Evolutionary conservation across 2,888 invertebrate genomes (phyloP).

Genomic region (Drosophila longiperda): DNA sequence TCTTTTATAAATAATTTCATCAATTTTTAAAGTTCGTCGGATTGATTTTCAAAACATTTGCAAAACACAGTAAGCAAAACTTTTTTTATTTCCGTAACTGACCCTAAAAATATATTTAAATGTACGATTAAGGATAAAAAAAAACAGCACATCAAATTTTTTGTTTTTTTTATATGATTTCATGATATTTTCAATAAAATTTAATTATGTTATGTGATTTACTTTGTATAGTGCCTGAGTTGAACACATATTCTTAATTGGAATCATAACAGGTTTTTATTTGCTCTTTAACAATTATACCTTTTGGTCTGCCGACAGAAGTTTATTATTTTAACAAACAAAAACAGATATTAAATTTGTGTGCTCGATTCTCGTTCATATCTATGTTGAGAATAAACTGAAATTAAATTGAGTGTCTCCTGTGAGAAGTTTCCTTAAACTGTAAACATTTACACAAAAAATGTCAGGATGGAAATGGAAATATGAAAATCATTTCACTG

Average conservation of each 20-base stretch:
- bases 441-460: slow-evolving; percentile 5
- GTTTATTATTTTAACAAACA: slow-evolving; percentile 30
- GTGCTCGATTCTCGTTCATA: neutral
- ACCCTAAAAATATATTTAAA: neutral
- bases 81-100: neutral
- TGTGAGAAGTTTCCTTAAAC: slow-evolving; percentile 8
- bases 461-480: slow-evolving; percentile 7
- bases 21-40: neutral
- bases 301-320: neutral
- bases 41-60: neutral
- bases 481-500: slow-evolving; percentile 39
- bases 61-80: neutral
- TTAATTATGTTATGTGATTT: neutral
- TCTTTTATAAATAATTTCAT: neutral
- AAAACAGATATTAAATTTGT: too few species aligned
- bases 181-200: neutral
- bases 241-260: neutral
- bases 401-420: slow-evolving; percentile 27
- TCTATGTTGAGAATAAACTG: slow-evolving; percentile 6
- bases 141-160: neutral
- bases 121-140: neutral
- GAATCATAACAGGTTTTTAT: neutral
- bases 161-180: neutral
- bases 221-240: too few species aligned
- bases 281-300: slow-evolving; percentile 9